Percentiles rank a stretch among this genome's conserved stretches.
phyloP scores from a whole-genome alignment of 2,888 invertebrate genomes.

The Heteromyza rotundicornis region DNA sequence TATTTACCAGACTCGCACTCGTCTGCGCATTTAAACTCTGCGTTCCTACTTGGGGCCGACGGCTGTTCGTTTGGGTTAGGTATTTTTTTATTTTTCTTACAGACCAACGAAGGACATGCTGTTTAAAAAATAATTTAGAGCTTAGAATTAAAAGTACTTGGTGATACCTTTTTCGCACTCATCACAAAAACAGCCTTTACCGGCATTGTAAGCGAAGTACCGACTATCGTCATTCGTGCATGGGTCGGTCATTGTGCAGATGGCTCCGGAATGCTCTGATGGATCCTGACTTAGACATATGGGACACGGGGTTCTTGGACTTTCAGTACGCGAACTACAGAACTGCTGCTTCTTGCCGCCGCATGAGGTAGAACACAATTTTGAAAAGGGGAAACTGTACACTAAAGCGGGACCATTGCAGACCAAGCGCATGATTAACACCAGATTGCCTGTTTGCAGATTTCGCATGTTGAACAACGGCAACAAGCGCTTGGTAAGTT shows the following conservation, averaged over 20 bases:
- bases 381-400: slow-evolving; percentile 50
- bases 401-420: slow-evolving; percentile 59
- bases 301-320: slow-evolving; percentile 22
- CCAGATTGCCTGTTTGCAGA: slow-evolving; percentile 57
- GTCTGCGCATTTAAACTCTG: slow-evolving; percentile 28
- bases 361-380: slow-evolving; percentile 37
- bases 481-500: slow-evolving; percentile 53
- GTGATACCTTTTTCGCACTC: slow-evolving; percentile 55
- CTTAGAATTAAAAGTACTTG: neutral
- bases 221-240: slow-evolving; percentile 34
- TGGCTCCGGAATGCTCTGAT: neutral
- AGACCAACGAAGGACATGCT: slow-evolving; percentile 26
- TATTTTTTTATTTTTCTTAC: slow-evolving; percentile 14
- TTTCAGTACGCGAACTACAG: slow-evolving; percentile 1
- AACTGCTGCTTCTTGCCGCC: slow-evolving; percentile 21
- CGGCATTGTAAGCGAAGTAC: slow-evolving; percentile 54
- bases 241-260: slow-evolving; percentile 36
- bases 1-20: slow-evolving; percentile 39
- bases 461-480: slow-evolving; percentile 54
- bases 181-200: slow-evolving; percentile 48
- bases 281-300: slow-evolving; percentile 18
- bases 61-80: slow-evolving; percentile 23
- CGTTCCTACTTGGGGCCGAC: slow-evolving; percentile 29
- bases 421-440: slow-evolving; percentile 54
- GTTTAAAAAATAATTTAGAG: neutral